These are phyloP conservation scores for Sarcophilus harrisii DNA, from an alignment of 2,797 vertebrate genomes.

Conservation along the genomic window DNA sequence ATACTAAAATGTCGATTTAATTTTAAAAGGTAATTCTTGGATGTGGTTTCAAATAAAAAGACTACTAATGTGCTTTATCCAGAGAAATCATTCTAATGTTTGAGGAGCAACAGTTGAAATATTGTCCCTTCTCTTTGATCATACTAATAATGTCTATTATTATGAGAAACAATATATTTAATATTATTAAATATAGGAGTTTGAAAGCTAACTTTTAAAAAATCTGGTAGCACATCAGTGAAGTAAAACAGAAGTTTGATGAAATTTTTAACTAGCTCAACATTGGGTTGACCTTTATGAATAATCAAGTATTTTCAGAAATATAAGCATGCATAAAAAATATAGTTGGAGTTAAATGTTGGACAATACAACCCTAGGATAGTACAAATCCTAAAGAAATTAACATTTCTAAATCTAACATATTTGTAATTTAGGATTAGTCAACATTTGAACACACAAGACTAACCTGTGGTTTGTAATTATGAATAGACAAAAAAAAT, in stretches of 20 bases:
- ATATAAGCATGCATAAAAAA: background rate
- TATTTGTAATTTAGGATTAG: slow-evolving; percentile 50
- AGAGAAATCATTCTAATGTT: slow-evolving; percentile 12
- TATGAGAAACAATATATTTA: slow-evolving; percentile 24
- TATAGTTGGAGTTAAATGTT: background rate
- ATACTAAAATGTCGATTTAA: slow-evolving; percentile 78
- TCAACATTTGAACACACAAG: slow-evolving; percentile 7
- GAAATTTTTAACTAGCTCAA: background rate
- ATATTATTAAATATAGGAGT: slow-evolving; percentile 24
- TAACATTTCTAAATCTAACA: slow-evolving; percentile 3
- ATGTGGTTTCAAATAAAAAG: slow-evolving; percentile 70
- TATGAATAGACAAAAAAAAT: slow-evolving; percentile 36
- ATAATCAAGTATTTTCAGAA: background rate
- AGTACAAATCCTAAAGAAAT: slow-evolving; percentile 52
- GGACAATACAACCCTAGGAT: background rate
- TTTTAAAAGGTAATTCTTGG: slow-evolving; percentile 74
- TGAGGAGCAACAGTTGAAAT: slow-evolving; percentile 16
- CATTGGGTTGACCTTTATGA: background rate
- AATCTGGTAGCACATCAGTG: background rate
- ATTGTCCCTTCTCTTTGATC: background rate
- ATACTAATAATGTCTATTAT: background rate
- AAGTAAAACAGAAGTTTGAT: slow-evolving; percentile 27
- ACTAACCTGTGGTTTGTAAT: slow-evolving; percentile 18
- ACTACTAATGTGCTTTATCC: slow-evolving; percentile 22
- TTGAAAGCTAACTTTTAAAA: slow-evolving; percentile 6